phyloP scores from a whole-genome alignment of 1,140 invertebrate species.

The Lamellibrachia luymesi region DNA sequence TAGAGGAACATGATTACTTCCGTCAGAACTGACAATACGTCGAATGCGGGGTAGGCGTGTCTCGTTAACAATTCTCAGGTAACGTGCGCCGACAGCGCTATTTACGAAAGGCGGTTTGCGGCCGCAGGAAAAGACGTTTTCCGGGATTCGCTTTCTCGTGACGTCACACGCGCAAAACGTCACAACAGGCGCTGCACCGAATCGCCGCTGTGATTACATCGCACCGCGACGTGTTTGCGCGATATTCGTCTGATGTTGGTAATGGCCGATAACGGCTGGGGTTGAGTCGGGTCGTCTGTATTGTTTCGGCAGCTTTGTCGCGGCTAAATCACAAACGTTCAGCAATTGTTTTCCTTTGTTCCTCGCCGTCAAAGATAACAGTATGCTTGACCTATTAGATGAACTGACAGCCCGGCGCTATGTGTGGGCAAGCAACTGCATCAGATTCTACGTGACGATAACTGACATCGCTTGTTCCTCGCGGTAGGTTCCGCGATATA shows the following conservation, averaged over 20 bases:
- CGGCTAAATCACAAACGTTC: neutral
- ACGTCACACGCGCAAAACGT: neutral
- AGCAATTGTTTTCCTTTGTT: neutral
- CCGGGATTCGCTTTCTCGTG: neutral
- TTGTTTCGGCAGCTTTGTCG: neutral
- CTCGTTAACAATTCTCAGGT: neutral
- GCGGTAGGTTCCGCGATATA: neutral
- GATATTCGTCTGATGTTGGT: neutral
- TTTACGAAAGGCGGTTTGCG: neutral
- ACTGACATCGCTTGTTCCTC: neutral
- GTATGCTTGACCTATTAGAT: neutral
- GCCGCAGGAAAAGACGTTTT: neutral
- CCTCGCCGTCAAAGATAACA: neutral
- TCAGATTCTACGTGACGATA: neutral
- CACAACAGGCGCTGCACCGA: neutral
- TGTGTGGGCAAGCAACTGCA: neutral
- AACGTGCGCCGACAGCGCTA: neutral
- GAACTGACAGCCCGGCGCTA: neutral
- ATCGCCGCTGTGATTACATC: neutral
- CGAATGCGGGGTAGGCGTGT: neutral
- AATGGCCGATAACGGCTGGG: neutral
- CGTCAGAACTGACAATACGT: neutral
- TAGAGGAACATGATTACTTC: neutral
- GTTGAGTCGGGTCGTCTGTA: neutral
- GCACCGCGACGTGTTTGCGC: neutral